phyloP scores from a whole-genome alignment of 2,113 vertebrate species.

The rat (Rattus norvegicus) region GRCr8 NC_086022.1:88698501-88699000 shows the following conservation, averaged over 20 bases:
- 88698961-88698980: background rate
- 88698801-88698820: background rate
- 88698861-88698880: background rate
- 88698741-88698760: background rate
- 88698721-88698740: background rate
- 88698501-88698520: background rate
- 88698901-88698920: too few species aligned
- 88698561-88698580: constrained; percentile 8
- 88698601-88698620: constrained; percentile 59
- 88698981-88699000: background rate
- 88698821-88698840: rapidly evolving
- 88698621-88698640: constrained; percentile 12
- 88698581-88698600: constrained; percentile 14
- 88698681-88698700: background rate
- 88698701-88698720: background rate
- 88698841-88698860: background rate
- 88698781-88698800: background rate
- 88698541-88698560: background rate
- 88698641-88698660: constrained; percentile 55
- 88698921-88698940: background rate
- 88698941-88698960: background rate
- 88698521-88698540: constrained; percentile 55
- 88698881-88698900: background rate
- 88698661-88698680: background rate
- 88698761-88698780: background rate